Evolutionary conservation across 2,797 vertebrate species (phyloP), one percentile per base, ranked within the genome.

Genomic region (Gastrophryne carolinensis): DNA sequence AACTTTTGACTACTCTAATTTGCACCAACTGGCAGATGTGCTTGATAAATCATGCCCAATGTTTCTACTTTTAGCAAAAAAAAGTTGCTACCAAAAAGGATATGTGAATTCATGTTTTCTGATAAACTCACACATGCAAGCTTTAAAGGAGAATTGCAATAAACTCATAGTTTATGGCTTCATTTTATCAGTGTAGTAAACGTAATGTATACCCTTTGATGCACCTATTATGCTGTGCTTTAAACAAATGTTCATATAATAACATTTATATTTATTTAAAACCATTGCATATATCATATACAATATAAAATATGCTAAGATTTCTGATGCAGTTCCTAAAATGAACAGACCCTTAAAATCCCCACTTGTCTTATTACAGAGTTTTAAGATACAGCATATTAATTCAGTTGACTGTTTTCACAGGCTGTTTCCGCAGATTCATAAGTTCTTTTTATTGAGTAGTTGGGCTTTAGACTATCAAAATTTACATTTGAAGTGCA

Each of bases 401-500:
- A 57, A 69, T 69, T 34, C 26, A 44, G 50, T 44, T 69, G 19
- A 29, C 17, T 24, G 12, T 50, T 50, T 50, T 68, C 27, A 11
- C 49, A 47, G 54, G 17, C n/a, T 17, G 26, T 41, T 60, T 70
- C 37, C 23, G 23, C 57, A 70, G 21, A 47, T 11, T 32, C n/a
- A 58, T 17, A 54, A 19, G 37, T 37, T 32, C 35, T 70, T 10
- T 68, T 56, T 68, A 56, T 58, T 32, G 29, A 37, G 39, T 58
- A 47, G n/a, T 27, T 49, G 11, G 60, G 3, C 29, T 6, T 30
- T 57, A 23, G 27, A 71, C 29, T 27, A 41, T n/a, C 4, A 15
- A 30, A n/a, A 72, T 72, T 62, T 52, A 37, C 23, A 62, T 62
- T 72, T 39, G 13, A 7, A 49, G 69, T 27, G 39, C 35, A 37